phyloP scores from a whole-genome alignment of 2,797 vertebrate species.

The Aplochiton taeniatus region DNA sequence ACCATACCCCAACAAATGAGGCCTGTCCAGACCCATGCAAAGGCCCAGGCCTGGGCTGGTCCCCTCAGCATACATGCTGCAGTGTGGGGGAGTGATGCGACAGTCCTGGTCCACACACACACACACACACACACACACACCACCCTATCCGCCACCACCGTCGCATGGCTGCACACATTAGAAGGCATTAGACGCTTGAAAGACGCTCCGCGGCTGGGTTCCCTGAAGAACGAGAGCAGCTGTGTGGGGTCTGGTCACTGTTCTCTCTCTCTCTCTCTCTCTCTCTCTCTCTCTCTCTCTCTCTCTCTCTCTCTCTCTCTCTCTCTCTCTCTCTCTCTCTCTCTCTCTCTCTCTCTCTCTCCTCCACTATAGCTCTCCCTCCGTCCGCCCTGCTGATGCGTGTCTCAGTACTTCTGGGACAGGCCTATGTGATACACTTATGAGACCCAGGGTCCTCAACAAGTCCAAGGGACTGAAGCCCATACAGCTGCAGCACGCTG shows the following conservation, averaged over 20 bases:
- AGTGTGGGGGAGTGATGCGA: slow-evolving; percentile 59
- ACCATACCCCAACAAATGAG: slow-evolving; percentile 54
- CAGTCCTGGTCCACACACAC: slow-evolving; percentile 73
- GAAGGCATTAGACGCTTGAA: slow-evolving; percentile 89
- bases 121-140: slow-evolving; percentile 24
- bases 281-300: slow-evolving; percentile 64
- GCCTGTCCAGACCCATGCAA: slow-evolving; percentile 18
- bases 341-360: slow-evolving; percentile 17
- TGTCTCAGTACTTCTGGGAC: slow-evolving; percentile 75
- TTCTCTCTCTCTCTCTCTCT: slow-evolving; percentile 55
- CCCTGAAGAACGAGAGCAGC: slow-evolving; percentile 96
- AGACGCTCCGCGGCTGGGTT: slow-evolving; percentile 85
- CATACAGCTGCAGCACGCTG: slow-evolving; percentile 62
- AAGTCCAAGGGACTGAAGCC: slow-evolving; percentile 60
- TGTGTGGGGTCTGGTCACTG: slow-evolving; percentile 82
- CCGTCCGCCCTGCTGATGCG: slow-evolving; percentile 56
- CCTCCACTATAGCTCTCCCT: slow-evolving; percentile 48
- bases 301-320: neutral
- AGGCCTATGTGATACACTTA: slow-evolving; percentile 72
- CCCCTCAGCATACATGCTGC: slow-evolving; percentile 60
- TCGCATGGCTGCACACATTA: slow-evolving; percentile 87
- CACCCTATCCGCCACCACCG: slow-evolving; percentile 56
- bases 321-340: slow-evolving; percentile 41
- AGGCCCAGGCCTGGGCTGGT: slow-evolving; percentile 52
- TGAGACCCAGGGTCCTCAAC: slow-evolving; percentile 70